Conservation (phyloP, 2,888 invertebrate genomes). For the Caenorhabditis imperialis region DNA sequence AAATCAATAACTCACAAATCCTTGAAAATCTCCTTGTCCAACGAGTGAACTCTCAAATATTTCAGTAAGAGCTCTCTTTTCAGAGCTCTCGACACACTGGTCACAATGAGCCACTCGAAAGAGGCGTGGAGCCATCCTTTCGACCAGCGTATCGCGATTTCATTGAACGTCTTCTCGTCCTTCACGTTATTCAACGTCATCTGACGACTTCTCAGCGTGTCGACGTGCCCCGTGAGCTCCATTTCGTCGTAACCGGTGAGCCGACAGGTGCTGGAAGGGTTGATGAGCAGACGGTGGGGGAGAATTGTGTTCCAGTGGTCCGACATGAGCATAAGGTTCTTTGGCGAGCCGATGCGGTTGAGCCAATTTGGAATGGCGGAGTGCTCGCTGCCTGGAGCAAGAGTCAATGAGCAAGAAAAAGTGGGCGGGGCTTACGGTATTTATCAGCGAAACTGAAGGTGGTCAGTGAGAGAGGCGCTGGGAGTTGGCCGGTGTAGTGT, state of each 20-base stretch:
- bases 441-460: slow-evolving; percentile 19
- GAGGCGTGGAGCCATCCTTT: background rate
- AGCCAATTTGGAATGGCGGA: slow-evolving; percentile 3
- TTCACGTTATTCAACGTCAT: slow-evolving; percentile 13
- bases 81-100: too few relatives aligned
- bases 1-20: too few relatives aligned
- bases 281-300: slow-evolving; percentile 4
- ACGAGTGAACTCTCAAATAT: background rate
- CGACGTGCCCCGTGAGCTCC: background rate
- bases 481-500: slow-evolving; percentile 13
- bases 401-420: background rate
- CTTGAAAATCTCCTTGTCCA: background rate
- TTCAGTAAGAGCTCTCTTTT: too few relatives aligned
- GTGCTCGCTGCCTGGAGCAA: too few relatives aligned
- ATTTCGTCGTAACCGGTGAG: slow-evolving; percentile 23
- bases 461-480: background rate
- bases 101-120: slow-evolving; percentile 10
- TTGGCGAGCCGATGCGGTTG: background rate
- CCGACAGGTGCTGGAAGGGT: slow-evolving; percentile 8
- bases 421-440: slow-evolving; percentile 5
- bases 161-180: slow-evolving; percentile 17
- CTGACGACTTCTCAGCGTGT: background rate
- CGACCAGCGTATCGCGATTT: slow-evolving; percentile 3
- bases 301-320: slow-evolving; percentile 15
- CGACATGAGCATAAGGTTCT: slow-evolving; percentile 12